Evolutionary conservation across 1,140 invertebrate genomes (phyloP), one percentile per base, ranked within the genome.

Genomic region (Metopolophium dirhodum): DNA sequence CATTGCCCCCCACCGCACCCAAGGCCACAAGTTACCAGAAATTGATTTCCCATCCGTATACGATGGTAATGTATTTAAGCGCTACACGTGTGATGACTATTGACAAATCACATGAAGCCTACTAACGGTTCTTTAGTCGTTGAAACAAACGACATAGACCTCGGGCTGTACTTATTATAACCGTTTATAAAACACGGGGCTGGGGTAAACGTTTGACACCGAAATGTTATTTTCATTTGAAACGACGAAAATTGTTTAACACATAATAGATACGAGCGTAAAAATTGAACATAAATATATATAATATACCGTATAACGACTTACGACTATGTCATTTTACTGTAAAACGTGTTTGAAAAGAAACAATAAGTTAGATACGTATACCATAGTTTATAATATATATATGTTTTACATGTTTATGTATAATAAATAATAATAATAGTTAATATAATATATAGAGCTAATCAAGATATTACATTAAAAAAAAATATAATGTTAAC

Each of bases 41-140:
- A 90, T 90, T 68, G 89, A 90, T 90, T 68, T 89, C 22, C 51
- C 88, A 57, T 57, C 88, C 51, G 45, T 57, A 57, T 20, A 77
- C n/a, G 22, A 89, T 14, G 51, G 35, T 54, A 57, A 89, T 37
- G 11, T 89, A 57, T 54, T 89, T 57, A 54, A n/a, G 22, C 23
- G 35, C 35, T 26, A 57, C 89, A 90, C 20, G 54, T 61, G 88
- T 49, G 47, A 47, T 89, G n/a, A 54, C 51, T 89, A 54, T 89
- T 89, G 7, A 89, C 22, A 30, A 49, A 57, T 89, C 61, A 77
- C n/a, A 89, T 9, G 37, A 57, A 89, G n/a, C 8, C 51, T 85
- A 85, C 23, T 89, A 89, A 89, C 23, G 51, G 23, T 35, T 89
- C 49, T 88, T 35, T 9, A 54, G 9, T 41, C 23, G 22, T 89